A percentile compares a stretch with the other conserved stretches of the same genome.
phyloP scores from a whole-genome alignment of 2,113 vertebrate genomes.

The Struthio camelus region DNA sequence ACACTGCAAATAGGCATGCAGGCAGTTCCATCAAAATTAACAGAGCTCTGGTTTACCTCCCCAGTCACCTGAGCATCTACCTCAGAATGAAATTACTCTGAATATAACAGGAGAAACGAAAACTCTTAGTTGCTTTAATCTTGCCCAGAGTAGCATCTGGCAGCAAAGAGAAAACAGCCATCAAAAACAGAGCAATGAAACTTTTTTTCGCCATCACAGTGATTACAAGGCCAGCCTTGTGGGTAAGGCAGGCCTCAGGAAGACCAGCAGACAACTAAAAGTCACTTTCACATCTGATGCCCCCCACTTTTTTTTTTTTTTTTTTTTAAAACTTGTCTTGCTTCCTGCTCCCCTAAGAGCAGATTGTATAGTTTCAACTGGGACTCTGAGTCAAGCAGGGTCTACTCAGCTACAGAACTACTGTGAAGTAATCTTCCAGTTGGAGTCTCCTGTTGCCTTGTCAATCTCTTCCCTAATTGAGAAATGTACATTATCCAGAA shows the following conservation, averaged over 20 bases:
- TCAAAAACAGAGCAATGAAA: neutral
- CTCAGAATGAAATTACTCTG: neutral
- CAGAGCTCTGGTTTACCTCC: neutral
- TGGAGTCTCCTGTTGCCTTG: conserved; percentile 18
- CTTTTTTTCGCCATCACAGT: neutral
- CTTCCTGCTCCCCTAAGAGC: neutral
- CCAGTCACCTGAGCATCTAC: neutral
- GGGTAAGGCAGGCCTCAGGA: no score
- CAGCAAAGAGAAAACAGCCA: neutral
- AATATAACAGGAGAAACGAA: neutral
- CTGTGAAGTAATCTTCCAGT: conserved; percentile 6
- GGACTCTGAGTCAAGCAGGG: conserved; percentile 19
- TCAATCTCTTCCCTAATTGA: conserved; percentile 47
- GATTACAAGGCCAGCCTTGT: no score
- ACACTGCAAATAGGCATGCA: no score
- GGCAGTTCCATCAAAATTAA: neutral
- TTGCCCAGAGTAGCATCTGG: neutral
- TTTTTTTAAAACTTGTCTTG: neutral
- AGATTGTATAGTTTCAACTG: neutral
- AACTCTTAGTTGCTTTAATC: neutral
- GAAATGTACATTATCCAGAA: conserved; percentile 17
- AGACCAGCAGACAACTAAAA: neutral
- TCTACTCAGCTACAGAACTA: conserved; percentile 23
- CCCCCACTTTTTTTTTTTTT: no score
- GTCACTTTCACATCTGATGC: neutral